phyloP scores from a whole-genome alignment of 1,140 invertebrate species.

The Drosophila insularis region DNA sequence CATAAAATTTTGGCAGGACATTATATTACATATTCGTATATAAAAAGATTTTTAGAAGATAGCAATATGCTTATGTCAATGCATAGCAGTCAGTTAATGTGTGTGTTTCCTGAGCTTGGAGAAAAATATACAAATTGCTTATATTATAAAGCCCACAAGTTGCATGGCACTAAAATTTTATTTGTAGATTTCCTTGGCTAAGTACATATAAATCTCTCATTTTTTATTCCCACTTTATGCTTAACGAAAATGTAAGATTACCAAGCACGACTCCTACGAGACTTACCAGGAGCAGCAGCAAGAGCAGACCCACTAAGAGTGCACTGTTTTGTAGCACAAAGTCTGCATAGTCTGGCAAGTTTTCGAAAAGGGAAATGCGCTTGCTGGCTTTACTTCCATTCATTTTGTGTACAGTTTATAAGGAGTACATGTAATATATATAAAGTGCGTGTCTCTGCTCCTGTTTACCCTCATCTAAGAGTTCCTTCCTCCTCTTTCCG shows the following conservation, averaged over 20 bases:
- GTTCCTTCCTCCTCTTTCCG: neutral
- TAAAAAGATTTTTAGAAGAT: no score
- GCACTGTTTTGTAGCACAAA: slow-evolving; percentile 26
- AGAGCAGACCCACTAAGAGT: neutral
- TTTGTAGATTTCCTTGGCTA: neutral
- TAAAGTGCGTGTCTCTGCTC: slow-evolving; percentile 15
- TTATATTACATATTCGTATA: no score
- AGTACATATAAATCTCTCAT: neutral
- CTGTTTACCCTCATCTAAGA: neutral
- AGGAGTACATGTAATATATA: slow-evolving; percentile 30
- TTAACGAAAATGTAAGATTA: neutral
- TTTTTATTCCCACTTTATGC: neutral
- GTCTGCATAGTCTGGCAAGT: slow-evolving; percentile 50
- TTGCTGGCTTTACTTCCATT: slow-evolving; percentile 42
- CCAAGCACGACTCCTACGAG: neutral
- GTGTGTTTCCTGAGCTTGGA: no score
- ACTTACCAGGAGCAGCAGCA: neutral
- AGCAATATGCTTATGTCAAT: no score
- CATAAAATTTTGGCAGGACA: neutral
- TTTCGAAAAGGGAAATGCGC: slow-evolving; percentile 54
- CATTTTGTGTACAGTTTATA: slow-evolving; percentile 34
- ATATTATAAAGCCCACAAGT: neutral
- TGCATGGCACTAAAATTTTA: neutral
- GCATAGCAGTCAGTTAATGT: neutral
- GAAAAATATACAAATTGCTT: neutral